Evolutionary conservation across 2,797 vertebrate genomes (phyloP).

Genomic region (Synaphobranchus kaupii): DNA sequence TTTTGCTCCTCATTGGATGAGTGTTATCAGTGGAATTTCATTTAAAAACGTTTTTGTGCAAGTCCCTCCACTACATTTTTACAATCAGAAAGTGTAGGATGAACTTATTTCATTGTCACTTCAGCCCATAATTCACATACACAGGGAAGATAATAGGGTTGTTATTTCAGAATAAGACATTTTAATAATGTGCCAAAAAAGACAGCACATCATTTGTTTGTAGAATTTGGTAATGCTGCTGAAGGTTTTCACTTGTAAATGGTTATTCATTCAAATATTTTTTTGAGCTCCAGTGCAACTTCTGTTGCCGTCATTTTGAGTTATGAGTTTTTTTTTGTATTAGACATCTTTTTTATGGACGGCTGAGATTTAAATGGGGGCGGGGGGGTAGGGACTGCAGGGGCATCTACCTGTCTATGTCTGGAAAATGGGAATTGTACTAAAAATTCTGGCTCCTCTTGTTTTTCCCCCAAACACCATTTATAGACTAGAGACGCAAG

Average conservation of each 20-base stretch:
- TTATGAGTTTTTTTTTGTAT: neutral
- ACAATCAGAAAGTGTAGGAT: neutral
- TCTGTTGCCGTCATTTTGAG: neutral
- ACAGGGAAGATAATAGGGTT: neutral
- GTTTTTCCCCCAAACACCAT: neutral
- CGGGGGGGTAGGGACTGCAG: neutral
- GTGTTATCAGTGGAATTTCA: neutral
- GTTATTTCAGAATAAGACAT: slow-evolving; percentile 17
- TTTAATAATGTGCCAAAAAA: slow-evolving; percentile 34
- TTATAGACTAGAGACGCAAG: neutral
- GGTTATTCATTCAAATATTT: slow-evolving; percentile 18
- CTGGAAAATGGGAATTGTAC: neutral
- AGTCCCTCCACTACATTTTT: neutral
- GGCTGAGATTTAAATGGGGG: neutral
- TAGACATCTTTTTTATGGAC: neutral
- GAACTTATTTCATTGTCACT: neutral
- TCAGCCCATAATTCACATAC: neutral
- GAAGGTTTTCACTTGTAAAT: slow-evolving; percentile 26
- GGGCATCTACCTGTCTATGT: neutral
- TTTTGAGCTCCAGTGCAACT: neutral
- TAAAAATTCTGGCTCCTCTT: neutral
- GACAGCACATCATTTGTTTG: slow-evolving; percentile 30
- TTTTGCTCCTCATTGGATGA: slow-evolving; percentile 11
- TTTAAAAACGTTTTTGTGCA: neutral
- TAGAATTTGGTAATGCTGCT: slow-evolving; percentile 29